Conservation (phyloP, 2,888 invertebrate genomes). For the Dasypolia templi region DNA sequence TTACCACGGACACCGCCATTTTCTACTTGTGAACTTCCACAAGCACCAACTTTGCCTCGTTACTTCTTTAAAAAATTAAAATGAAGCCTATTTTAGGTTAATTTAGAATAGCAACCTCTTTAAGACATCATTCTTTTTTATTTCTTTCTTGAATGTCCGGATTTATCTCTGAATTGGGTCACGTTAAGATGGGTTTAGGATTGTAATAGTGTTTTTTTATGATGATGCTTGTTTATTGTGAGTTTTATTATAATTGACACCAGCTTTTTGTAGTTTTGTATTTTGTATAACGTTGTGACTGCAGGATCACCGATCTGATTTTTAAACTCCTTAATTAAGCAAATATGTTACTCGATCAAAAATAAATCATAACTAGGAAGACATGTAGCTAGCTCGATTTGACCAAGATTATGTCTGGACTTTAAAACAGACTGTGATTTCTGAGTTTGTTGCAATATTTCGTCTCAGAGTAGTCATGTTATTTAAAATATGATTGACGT, state of each 20-base stretch:
- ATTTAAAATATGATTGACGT: too few relatives aligned
- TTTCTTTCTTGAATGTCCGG: constrained; percentile 37
- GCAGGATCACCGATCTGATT: too few relatives aligned
- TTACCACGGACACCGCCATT: constrained; percentile 40
- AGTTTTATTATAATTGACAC: constrained; percentile 25
- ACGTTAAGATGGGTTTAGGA: constrained; percentile 17
- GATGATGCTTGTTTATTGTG: constrained; percentile 11
- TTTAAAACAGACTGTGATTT: too few relatives aligned
- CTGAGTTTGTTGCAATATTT: too few relatives aligned
- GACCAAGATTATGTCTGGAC: too few relatives aligned
- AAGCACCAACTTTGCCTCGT: constrained; percentile 53
- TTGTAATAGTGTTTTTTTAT: constrained; percentile 27
- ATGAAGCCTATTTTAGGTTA: constrained; percentile 42
- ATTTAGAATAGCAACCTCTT: constrained; percentile 52
- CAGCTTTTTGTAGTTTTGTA: background rate
- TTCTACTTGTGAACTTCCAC: constrained; percentile 56
- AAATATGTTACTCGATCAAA: too few relatives aligned
- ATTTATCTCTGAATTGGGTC: constrained; percentile 37
- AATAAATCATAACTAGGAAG: too few relatives aligned
- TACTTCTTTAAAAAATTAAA: constrained; percentile 45
- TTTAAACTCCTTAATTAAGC: too few relatives aligned
- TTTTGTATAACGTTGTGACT: background rate
- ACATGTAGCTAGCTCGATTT: too few relatives aligned
- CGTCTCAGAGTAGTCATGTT: too few relatives aligned
- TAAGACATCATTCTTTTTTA: constrained; percentile 50